Percentiles rank a stretch among this genome's conserved stretches.
Evolutionary conservation across 2,888 invertebrate genomes (phyloP).

Genomic region (Meiosimyza decipiens): DNA sequence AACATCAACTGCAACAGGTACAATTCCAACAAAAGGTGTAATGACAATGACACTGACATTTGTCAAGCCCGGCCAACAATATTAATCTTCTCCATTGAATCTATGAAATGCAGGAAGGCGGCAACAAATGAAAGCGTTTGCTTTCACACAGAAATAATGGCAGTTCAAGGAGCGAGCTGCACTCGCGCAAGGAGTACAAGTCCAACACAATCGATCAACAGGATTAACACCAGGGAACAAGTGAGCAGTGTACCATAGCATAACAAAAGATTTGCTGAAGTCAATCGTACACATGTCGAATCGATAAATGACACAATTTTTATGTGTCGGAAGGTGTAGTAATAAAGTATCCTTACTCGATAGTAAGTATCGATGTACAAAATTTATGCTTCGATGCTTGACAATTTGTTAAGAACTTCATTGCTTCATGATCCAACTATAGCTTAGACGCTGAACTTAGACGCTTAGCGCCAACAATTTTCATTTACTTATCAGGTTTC

Average conservation of each 20-base stretch:
- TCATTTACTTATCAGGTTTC: no score
- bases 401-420: no score
- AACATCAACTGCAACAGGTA: neutral
- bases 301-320: conserved; percentile 39
- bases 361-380: no score
- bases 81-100: conserved; percentile 7
- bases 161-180: conserved; percentile 7
- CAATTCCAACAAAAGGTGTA: neutral
- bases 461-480: no score
- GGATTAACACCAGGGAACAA: neutral
- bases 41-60: conserved; percentile 9
- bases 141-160: conserved; percentile 21
- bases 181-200: neutral
- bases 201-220: neutral
- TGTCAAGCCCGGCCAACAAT: conserved; percentile 7
- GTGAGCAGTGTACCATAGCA: neutral
- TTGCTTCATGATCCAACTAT: no score
- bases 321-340: neutral
- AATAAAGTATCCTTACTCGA: no score
- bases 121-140: neutral
- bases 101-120: neutral
- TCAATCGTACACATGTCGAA: conserved; percentile 35
- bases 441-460: no score
- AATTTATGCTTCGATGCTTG: no score
- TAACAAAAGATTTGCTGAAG: conserved; percentile 5